Evolutionary conservation across 2,797 vertebrate genomes (phyloP), one percentile per base, ranked within the genome.

Genomic region (Euthynnus affinis): DNA sequence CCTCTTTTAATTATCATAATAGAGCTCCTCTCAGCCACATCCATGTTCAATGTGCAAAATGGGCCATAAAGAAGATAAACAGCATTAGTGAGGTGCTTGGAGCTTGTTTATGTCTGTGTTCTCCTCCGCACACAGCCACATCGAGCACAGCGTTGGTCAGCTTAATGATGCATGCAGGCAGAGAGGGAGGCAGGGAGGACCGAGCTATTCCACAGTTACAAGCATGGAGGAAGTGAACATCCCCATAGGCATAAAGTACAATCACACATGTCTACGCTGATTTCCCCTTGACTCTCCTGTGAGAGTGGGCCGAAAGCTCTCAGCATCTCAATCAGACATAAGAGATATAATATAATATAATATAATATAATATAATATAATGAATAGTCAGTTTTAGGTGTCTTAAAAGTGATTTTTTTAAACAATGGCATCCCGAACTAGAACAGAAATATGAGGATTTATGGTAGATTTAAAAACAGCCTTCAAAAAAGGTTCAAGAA

Each of bases 91-190:
- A 80, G 81, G 84, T 76, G 83, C 85, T 90, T 78, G 83, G 81
- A 85, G 89, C 85, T 93, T 90, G 78, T 93, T 88, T 87, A 87
- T 81, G 78, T 80, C 64, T 37, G 81, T 69, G 80, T 83, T 88
- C 69, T 68, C 63, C 68, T 34, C 66, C 66, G 14, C 72, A 69
- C 72, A 69, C 46, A 63, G 82, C 49, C 72, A 76, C 84, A 77
- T 61, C 60, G 34, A 93, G 78, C 82, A 83, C 84, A 81, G 85
- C 46, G 25, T 60, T 69, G 88, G 87, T 86, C 80, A 87, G 89
- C 83, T 83, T 92, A 94, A 93, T 94, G 93, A 90, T 85, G 88
- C 89, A 85, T 92, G 73, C 70, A 89, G 74, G 57, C 76, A 64
- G 51, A 62, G 77, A 79, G 71, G 67, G 77, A 76, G 63, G 74